Evolutionary conservation across 1,140 invertebrate species (phyloP).

Genomic region (Zaprionus vittiger): DNA sequence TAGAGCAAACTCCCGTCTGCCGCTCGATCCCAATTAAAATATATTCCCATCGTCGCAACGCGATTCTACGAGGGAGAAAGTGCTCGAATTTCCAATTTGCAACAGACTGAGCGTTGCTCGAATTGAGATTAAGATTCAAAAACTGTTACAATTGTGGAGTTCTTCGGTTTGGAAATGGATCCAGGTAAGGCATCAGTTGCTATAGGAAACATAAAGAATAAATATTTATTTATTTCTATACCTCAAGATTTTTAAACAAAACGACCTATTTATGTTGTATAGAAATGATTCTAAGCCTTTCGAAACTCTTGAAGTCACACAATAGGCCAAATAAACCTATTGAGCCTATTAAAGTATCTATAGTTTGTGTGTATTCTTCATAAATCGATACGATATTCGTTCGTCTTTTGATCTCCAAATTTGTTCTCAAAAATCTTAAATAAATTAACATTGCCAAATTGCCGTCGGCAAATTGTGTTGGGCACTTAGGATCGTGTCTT

Average conservation of each 20-base stretch:
- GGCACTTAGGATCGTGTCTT: background rate
- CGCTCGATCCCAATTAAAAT: constrained; percentile 32
- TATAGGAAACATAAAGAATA: background rate
- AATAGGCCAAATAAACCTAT: background rate
- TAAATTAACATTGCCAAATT: background rate
- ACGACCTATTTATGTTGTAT: too few relatives aligned
- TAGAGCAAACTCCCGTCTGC: constrained; percentile 13
- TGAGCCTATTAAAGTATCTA: background rate
- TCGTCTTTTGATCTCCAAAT: background rate
- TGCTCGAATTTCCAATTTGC: constrained; percentile 32
- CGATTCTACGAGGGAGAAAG: constrained; percentile 33
- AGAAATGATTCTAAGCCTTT: too few relatives aligned
- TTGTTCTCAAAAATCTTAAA: background rate
- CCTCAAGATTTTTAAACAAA: background rate
- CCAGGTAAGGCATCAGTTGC: constrained; percentile 52
- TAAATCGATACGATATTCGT: background rate
- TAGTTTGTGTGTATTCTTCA: background rate
- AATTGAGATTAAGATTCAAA: constrained; percentile 11
- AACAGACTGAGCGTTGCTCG: constrained; percentile 12
- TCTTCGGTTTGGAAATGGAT: constrained; percentile 75
- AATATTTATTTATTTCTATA: background rate
- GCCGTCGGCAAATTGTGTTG: constrained; percentile 44
- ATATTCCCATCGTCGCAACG: background rate
- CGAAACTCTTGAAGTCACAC: too few relatives aligned
- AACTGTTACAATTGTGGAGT: constrained; percentile 66